These are phyloP conservation scores for Regulus satrapa DNA, from an alignment of 2,113 vertebrate genomes.

Conservation along the genomic window DNA sequence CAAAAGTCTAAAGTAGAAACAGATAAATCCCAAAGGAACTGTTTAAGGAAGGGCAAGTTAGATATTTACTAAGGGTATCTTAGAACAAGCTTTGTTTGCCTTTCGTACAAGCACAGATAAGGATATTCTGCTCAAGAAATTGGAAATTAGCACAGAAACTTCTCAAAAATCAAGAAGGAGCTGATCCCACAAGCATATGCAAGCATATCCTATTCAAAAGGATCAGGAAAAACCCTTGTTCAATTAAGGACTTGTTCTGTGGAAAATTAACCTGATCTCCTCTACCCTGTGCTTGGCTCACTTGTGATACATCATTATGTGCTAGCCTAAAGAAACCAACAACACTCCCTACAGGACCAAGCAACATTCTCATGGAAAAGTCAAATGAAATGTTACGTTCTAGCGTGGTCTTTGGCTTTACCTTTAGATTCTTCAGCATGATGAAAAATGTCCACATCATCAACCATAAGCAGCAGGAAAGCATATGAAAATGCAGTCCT, in stretches of 20 bases:
- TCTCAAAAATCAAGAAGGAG: neutral
- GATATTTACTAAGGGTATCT: neutral
- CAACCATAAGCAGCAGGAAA: neutral
- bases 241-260: neutral
- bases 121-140: neutral
- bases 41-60: neutral
- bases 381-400: neutral
- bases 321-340: neutral
- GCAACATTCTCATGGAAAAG: neutral
- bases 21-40: neutral
- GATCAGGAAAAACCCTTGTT: neutral
- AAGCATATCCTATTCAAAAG: neutral
- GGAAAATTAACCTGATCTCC: neutral
- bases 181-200: neutral
- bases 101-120: neutral
- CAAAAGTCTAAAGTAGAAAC: slow-evolving; percentile 7
- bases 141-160: neutral
- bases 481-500: neutral
- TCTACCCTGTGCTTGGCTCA: rapidly evolving
- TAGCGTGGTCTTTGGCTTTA: neutral
- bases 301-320: neutral
- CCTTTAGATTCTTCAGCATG: neutral
- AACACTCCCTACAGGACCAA: neutral
- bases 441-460: neutral
- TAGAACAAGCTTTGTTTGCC: neutral